Evolutionary conservation across 2,888 invertebrate species (phyloP), one percentile per base, ranked within the genome.

Genomic region (Diploptera punctata): DNA sequence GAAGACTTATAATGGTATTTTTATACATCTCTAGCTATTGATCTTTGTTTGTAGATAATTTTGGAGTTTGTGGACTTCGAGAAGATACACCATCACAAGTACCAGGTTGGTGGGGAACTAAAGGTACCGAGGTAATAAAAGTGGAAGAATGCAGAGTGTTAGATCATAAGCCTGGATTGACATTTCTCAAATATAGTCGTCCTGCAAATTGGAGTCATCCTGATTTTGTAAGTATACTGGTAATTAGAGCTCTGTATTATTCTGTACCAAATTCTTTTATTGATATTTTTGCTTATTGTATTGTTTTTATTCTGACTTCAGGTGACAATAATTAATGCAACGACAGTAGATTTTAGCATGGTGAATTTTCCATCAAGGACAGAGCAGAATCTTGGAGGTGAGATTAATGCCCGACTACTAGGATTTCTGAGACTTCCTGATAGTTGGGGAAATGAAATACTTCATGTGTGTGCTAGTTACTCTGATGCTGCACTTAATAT

Each of bases 41-140:
- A 7, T 33, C 5, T 33, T 33, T 47, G 43, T 13, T 80, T 81
- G 57, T 78, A 87, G 90, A 93, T 81, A 92, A 90, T 80, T 92
- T 91, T 77, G 94, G 94, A 0, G 92, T 93, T 9, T 95, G 95
- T 78, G 94, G 94, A 0, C 80, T 87, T 49, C 83, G 87, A 73
- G 94, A 94, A 80, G 93, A 93, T 78, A 92, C 92, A 24, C 92
- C 92, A 0, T 92, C 92, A 9, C 92, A 92, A 80, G 90, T 91
- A 76, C 91, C 92, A 0, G 94, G 94, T 0, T 97, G 96, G 96
- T 97, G 97, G 97, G 95, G 95, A 2, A 84, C 90, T 0, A 91
- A 92, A 73, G 95, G 95, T 21, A 90, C 90, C 0, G 75, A 80
- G 62, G 89, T 94, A 29, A 87, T 88, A 0, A 84, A 86, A 47